Conservation (phyloP, 2,888 invertebrate genomes). For the Chelonus formosanus region DNA sequence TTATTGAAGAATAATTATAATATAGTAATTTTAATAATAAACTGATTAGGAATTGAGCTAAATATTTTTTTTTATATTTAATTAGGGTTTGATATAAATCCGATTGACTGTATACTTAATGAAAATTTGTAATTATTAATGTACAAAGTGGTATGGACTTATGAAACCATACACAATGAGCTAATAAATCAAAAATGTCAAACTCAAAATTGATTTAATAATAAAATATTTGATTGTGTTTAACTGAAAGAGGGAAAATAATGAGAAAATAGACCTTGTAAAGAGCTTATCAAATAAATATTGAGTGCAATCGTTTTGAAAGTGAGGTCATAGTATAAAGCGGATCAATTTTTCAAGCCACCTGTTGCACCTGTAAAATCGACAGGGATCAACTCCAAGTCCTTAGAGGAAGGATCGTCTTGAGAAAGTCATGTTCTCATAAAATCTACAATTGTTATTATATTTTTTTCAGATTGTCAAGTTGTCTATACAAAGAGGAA, state of each 20-base stretch:
- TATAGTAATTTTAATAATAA: too few species aligned
- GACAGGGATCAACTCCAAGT: constrained; percentile 27
- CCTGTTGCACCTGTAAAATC: constrained; percentile 35
- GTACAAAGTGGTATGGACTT: too few species aligned
- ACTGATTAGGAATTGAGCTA: too few species aligned
- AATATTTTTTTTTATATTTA: too few species aligned
- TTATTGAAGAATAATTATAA: too few species aligned
- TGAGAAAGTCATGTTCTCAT: constrained; percentile 7
- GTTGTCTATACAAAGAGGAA: not conserved
- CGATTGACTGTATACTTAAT: too few species aligned
- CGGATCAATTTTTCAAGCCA: constrained; percentile 35
- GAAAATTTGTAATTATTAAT: too few species aligned
- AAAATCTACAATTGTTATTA: constrained; percentile 1
- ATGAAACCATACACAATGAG: too few species aligned
- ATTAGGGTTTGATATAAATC: too few species aligned
- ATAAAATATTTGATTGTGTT: not conserved
- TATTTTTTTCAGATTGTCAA: not conserved
- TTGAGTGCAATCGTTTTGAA: constrained; percentile 22
- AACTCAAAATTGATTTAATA: too few species aligned
- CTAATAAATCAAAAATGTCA: too few species aligned
- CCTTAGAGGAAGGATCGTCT: constrained; percentile 16
- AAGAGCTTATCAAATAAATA: constrained; percentile 19
- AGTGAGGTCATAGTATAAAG: constrained; percentile 17
- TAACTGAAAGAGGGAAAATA: not conserved
- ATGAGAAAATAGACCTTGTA: not conserved